A percentile compares a stretch with the other conserved stretches of the same genome.
Evolutionary conservation across 2,113 vertebrate species (phyloP).

Genomic region (Addax nasomaculatus): DNA sequence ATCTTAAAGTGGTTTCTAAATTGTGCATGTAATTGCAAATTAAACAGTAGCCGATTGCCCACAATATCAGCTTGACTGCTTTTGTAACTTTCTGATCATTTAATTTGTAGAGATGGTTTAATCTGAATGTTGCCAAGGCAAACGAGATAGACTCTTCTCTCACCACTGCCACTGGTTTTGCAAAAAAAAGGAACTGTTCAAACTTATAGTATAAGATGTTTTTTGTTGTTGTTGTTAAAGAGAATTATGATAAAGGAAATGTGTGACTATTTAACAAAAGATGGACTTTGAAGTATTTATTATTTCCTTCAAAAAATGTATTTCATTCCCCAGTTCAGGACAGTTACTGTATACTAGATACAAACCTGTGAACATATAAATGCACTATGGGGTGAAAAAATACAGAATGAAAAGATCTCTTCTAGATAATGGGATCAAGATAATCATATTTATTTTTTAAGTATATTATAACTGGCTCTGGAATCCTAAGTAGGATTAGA

Average conservation of each 20-base stretch:
- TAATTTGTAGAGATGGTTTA: conserved; percentile 48
- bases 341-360: neutral
- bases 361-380: neutral
- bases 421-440: neutral
- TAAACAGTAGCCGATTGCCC: conserved; percentile 67
- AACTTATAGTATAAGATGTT: neutral
- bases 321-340: neutral
- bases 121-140: neutral
- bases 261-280: neutral
- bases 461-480: neutral
- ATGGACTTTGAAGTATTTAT: neutral
- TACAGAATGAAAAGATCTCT: neutral
- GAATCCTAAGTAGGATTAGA: neutral
- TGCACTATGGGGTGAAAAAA: neutral
- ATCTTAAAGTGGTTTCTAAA: conserved; percentile 65
- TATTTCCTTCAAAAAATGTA: conserved; percentile 13
- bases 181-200: neutral
- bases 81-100: conserved; percentile 59
- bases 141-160: neutral
- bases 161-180: neutral
- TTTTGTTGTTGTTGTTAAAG: neutral
- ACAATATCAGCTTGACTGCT: conserved; percentile 56
- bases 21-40: conserved; percentile 71
- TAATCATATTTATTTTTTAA: neutral
- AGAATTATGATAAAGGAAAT: neutral